Percentiles rank a stretch among this genome's conserved stretches.
Conservation (phyloP, 1,140 invertebrate species). For the Drosophila nigrodunni region DNA sequence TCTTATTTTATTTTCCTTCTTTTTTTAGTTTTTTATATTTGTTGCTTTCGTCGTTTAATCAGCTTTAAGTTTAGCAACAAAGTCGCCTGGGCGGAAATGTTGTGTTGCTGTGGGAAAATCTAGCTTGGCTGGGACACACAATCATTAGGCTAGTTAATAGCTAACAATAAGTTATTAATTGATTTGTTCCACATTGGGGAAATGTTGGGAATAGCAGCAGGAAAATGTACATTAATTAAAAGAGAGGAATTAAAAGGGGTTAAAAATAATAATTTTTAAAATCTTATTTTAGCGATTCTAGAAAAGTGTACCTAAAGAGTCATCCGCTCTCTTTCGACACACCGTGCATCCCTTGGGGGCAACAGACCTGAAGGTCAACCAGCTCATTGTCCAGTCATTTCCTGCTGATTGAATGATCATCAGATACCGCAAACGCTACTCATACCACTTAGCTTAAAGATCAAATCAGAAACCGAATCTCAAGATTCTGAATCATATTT, state of each 20-base stretch:
- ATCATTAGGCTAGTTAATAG: constrained; percentile 72
- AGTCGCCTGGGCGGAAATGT: constrained; percentile 63
- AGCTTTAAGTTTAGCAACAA: constrained; percentile 63
- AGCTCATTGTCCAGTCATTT: constrained; percentile 64
- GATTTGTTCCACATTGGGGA: constrained; percentile 33
- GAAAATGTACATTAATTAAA: too few relatives aligned
- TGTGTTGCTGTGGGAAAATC: constrained; percentile 66
- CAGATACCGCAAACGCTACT: constrained; percentile 15
- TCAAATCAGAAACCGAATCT: constrained; percentile 30
- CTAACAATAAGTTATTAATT: constrained; percentile 70
- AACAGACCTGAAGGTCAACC: constrained; percentile 44
- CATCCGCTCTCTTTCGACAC: background rate
- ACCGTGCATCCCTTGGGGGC: constrained; percentile 2
- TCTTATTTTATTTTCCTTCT: constrained; percentile 19
- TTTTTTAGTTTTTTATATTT: constrained; percentile 62
- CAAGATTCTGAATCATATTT: constrained; percentile 46
- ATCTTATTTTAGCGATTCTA: too few relatives aligned
- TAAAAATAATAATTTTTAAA: too few relatives aligned
- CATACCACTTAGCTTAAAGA: constrained; percentile 34
- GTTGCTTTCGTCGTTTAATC: constrained; percentile 54
- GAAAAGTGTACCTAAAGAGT: too few relatives aligned
- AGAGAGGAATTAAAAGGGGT: too few relatives aligned
- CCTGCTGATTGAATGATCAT: constrained; percentile 46
- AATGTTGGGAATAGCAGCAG: background rate
- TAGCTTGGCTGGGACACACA: constrained; percentile 45